A percentile compares a stretch with the other conserved stretches of the same genome.
These are phyloP conservation scores for Coccyzus lansbergi DNA, from an alignment of 2,797 vertebrate genomes.

Conservation along the genomic window DNA sequence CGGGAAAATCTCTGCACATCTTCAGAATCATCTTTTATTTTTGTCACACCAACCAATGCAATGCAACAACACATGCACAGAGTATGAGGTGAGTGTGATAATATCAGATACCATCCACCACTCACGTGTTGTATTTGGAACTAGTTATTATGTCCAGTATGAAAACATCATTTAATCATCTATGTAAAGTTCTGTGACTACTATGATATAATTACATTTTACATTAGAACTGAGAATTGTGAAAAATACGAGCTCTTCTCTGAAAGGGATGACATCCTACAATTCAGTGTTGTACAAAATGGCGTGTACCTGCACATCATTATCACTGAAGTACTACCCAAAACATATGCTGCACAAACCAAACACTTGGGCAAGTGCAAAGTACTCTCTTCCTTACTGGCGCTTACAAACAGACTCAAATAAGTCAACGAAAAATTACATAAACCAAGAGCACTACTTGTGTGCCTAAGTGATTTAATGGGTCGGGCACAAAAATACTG, in stretches of 20 bases:
- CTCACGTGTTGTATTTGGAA: not conserved
- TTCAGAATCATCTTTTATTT: not conserved
- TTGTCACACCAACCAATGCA: not conserved
- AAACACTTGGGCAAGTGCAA: not conserved
- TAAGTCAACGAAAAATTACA: not conserved
- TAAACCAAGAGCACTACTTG: not conserved
- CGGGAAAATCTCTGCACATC: not conserved
- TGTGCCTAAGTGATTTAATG: not conserved
- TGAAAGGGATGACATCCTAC: not conserved
- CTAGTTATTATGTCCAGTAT: not conserved
- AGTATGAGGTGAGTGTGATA: fast-evolving
- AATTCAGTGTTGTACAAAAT: not conserved
- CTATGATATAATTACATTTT: not conserved
- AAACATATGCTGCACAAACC: not conserved
- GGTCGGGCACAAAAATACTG: not conserved
- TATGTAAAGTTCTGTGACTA: not conserved
- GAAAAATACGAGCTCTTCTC: not conserved
- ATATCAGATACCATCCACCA: not conserved
- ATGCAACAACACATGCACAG: fast-evolving
- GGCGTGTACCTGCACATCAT: not conserved
- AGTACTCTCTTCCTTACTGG: not conserved
- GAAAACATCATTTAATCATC: not conserved
- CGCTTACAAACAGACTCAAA: not conserved
- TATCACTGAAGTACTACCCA: not conserved
- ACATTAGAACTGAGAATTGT: not conserved